Conservation (phyloP, 1,140 invertebrate genomes). For the Ganaspis sp. region DNA sequence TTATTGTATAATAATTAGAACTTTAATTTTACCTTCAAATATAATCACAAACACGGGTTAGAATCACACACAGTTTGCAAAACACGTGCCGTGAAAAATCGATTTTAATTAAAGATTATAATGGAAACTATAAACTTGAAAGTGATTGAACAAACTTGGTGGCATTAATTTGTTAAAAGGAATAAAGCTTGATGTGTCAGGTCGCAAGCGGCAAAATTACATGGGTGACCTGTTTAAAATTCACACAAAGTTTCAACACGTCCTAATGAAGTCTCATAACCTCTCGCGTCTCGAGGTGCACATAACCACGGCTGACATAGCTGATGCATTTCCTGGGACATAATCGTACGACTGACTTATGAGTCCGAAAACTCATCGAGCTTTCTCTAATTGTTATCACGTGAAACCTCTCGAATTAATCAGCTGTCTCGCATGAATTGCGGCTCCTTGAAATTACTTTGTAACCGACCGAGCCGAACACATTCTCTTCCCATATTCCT, state of each 20-base stretch:
- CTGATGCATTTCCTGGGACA: conserved; percentile 59
- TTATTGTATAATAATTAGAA: too few relatives aligned
- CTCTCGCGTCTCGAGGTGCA: conserved; percentile 55
- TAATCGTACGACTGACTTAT: conserved; percentile 63
- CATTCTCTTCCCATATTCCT: not conserved
- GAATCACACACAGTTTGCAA: too few relatives aligned
- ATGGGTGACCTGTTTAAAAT: conserved; percentile 21
- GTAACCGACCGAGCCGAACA: not conserved
- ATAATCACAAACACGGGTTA: too few relatives aligned
- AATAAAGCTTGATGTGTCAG: conserved; percentile 8
- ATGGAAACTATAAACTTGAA: not conserved
- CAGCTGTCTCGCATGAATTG: conserved; percentile 47
- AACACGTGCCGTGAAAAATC: not conserved
- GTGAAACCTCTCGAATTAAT: conserved; percentile 58
- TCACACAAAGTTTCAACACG: conserved; percentile 26
- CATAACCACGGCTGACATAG: conserved; percentile 64
- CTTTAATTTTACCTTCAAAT: too few relatives aligned
- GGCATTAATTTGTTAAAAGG: conserved; percentile 7
- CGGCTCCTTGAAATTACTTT: conserved; percentile 32
- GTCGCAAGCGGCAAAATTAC: not conserved
- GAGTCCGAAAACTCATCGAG: conserved; percentile 59
- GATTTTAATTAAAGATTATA: not conserved
- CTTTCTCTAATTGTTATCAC: conserved; percentile 67
- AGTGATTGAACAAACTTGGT: not conserved
- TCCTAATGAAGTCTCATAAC: conserved; percentile 59